phyloP scores from a whole-genome alignment of 2,113 vertebrate species.

The Herpetotheres cachinnans region DNA sequence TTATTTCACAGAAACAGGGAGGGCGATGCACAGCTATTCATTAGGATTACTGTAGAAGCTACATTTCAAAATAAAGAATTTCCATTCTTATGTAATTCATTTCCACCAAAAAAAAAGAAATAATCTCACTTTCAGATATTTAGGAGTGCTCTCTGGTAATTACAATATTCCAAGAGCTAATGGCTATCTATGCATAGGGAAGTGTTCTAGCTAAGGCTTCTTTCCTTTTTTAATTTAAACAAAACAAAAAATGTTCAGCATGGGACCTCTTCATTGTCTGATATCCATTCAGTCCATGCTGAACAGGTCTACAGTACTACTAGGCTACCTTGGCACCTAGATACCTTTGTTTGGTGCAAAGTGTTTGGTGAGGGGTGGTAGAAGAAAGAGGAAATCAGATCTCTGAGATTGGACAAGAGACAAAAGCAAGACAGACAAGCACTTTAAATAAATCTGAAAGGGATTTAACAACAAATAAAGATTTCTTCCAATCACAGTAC shows the following conservation, averaged over 20 bases:
- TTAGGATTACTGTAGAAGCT: neutral
- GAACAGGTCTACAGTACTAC: neutral
- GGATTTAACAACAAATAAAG: neutral
- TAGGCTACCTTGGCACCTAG: neutral
- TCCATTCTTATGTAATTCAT: neutral
- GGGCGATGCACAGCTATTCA: neutral
- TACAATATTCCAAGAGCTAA: neutral
- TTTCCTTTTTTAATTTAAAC: neutral
- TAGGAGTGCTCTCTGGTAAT: neutral
- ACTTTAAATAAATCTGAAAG: neutral
- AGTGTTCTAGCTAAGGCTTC: neutral
- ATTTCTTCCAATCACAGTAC: neutral
- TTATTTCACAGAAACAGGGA: neutral
- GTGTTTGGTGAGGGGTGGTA: rapidly evolving
- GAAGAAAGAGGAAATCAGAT: neutral
- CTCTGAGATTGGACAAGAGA: neutral
- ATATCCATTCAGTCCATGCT: neutral
- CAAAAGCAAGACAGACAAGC: neutral
- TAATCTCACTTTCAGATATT: neutral
- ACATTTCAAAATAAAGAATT: neutral
- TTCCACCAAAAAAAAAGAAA: neutral
- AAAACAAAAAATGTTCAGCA: neutral
- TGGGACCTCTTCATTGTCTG: neutral
- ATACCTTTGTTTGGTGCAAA: neutral
- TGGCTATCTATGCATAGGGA: neutral